These are phyloP conservation scores for Blastobasis lacticolella DNA, from an alignment of 2,888 invertebrate species.

Conservation along the genomic window DNA sequence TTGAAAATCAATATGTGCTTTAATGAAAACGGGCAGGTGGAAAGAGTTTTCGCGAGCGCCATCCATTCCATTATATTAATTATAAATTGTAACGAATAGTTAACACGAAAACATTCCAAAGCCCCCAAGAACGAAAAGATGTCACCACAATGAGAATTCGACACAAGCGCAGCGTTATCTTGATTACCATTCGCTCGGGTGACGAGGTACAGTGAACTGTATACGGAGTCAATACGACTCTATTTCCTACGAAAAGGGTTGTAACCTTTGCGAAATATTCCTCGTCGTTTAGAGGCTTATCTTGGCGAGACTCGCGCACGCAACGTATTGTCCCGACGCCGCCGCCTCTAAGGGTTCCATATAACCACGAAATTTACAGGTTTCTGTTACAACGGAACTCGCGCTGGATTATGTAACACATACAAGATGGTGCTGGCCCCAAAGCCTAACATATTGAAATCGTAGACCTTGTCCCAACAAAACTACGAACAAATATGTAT, in stretches of 20 bases:
- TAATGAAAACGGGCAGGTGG: conserved; percentile 26
- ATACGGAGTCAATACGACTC: conserved; percentile 21
- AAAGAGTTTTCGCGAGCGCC: conserved; percentile 16
- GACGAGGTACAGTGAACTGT: conserved; percentile 13
- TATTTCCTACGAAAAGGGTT: conserved; percentile 32
- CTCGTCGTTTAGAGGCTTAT: conserved; percentile 40
- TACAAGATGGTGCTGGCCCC: conserved; percentile 22
- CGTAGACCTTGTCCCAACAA: conserved; percentile 1
- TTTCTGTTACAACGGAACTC: conserved; percentile 21
- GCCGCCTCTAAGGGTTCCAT: conserved; percentile 24
- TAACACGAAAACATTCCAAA: too few species aligned
- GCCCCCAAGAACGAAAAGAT: not conserved
- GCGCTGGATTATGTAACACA: conserved; percentile 34
- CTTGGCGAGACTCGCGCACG: conserved; percentile 38
- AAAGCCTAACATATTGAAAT: conserved; percentile 1
- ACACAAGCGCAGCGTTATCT: too few species aligned
- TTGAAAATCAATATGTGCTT: conserved; percentile 36
- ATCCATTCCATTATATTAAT: not conserved
- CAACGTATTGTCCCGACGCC: conserved; percentile 37
- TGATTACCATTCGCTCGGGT: not conserved
- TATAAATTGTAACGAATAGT: not conserved
- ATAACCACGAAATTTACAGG: conserved; percentile 35
- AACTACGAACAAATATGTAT: too few species aligned
- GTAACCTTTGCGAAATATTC: conserved; percentile 40
- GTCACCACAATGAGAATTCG: too few species aligned